A percentile compares a stretch with the other conserved stretches of the same genome.
phyloP scores from a whole-genome alignment of 1,140 invertebrate species.

The Platorchestia sp. region DNA sequence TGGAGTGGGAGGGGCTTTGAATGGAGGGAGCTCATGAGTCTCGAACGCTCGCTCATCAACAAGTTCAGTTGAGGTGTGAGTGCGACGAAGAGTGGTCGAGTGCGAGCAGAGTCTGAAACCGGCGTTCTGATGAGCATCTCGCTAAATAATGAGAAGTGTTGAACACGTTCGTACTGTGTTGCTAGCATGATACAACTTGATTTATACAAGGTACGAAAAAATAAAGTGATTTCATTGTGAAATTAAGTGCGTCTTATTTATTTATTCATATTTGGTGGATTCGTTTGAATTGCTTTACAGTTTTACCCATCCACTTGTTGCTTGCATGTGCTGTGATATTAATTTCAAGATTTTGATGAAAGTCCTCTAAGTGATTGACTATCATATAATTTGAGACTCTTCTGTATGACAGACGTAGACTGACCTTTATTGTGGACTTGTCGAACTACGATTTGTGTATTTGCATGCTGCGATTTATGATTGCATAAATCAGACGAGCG shows the following conservation, averaged over 20 bases:
- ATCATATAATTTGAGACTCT: not conserved
- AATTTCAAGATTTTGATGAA: not conserved
- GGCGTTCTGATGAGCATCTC: not conserved
- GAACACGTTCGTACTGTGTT: conserved; percentile 42
- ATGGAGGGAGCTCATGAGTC: conserved; percentile 28
- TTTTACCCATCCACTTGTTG: not conserved
- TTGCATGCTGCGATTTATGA: not conserved
- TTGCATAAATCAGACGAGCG: not conserved
- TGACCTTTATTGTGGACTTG: not conserved
- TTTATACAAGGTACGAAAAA: conserved; percentile 18
- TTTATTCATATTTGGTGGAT: not conserved
- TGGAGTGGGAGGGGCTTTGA: conserved; percentile 24
- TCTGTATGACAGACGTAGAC: not conserved
- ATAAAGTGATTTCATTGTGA: not conserved
- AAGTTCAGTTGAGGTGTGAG: conserved; percentile 38
- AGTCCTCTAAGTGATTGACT: not conserved
- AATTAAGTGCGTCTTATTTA: not conserved
- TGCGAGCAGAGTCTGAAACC: not conserved
- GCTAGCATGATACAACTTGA: conserved; percentile 33
- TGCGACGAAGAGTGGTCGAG: not conserved
- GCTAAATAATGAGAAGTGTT: not conserved
- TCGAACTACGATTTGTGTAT: not conserved
- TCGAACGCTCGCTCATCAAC: conserved; percentile 14
- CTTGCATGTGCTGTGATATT: conserved; percentile 7
- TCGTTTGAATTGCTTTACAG: not conserved